These are phyloP conservation scores for Proisotoma minuta DNA, from an alignment of 2,888 invertebrate genomes.

Conservation along the genomic window DNA sequence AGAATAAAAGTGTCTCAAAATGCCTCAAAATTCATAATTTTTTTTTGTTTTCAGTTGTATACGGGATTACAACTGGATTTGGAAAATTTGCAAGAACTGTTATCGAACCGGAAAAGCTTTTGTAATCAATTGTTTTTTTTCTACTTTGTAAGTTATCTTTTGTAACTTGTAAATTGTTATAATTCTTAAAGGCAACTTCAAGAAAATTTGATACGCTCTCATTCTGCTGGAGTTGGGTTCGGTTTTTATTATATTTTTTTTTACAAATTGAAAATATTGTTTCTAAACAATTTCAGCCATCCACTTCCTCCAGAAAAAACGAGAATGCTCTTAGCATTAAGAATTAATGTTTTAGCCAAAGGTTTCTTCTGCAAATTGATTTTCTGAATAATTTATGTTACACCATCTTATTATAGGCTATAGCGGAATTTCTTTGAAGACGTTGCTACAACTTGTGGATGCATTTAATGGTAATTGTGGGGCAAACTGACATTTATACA, in stretches of 20 bases:
- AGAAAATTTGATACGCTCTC: conserved; percentile 62
- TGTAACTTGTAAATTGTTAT: not conserved
- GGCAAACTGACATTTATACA: not conserved
- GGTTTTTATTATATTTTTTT: too few relatives aligned
- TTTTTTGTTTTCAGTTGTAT: conserved; percentile 53
- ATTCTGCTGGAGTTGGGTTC: conserved; percentile 65
- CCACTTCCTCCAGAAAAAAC: conserved; percentile 59
- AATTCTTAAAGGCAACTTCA: conserved; percentile 56
- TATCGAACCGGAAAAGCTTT: conserved; percentile 57
- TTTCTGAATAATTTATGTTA: not conserved
- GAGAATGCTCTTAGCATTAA: conserved; percentile 60
- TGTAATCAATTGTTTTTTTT: conserved; percentile 50
- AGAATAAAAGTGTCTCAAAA: conserved; percentile 16
- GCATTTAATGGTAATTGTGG: conserved; percentile 59
- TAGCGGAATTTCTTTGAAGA: conserved; percentile 60
- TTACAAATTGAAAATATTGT: too few relatives aligned
- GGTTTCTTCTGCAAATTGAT: not conserved
- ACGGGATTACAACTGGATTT: conserved; percentile 63
- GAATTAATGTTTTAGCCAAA: conserved; percentile 61
- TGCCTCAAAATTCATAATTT: too few relatives aligned
- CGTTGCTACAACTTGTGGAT: conserved; percentile 58
- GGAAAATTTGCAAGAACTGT: conserved; percentile 61
- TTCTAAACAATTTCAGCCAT: too few relatives aligned
- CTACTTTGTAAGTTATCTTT: not conserved
- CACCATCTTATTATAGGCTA: conserved; percentile 56